Conservation (phyloP, 2,113 vertebrate species). For the Prolemur simus region DNA sequence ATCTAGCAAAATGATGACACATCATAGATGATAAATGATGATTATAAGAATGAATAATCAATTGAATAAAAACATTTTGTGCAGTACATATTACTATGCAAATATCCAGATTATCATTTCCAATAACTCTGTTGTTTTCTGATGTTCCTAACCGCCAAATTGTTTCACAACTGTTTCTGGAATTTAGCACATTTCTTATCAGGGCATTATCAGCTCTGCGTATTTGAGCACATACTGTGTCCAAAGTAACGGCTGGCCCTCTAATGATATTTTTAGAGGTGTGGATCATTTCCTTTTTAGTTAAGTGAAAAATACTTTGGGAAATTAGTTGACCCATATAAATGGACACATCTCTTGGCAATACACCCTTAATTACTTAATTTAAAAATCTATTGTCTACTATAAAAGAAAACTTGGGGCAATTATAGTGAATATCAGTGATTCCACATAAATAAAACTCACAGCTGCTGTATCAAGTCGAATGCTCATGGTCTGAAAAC, state of each 20-base stretch:
- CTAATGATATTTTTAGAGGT: not conserved
- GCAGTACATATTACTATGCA: not conserved
- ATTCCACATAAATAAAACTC: not conserved
- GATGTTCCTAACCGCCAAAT: not conserved
- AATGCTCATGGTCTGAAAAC: not conserved
- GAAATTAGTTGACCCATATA: conserved; percentile 30
- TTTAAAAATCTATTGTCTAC: conserved; percentile 57
- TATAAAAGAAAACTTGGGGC: conserved; percentile 1
- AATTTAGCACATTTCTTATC: conserved; percentile 31
- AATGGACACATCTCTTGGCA: not conserved
- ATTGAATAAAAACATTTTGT: conserved; percentile 2
- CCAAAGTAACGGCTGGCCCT: not conserved
- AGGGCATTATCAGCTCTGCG: not conserved
- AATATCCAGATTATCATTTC: conserved; percentile 22
- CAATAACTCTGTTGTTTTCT: not conserved
- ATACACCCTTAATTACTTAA: not conserved
- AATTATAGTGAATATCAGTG: not conserved
- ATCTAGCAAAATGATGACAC: not conserved
- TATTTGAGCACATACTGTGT: not conserved
- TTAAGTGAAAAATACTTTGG: conserved; percentile 37
- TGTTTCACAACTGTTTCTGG: conserved; percentile 35
- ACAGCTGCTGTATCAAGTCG: not conserved
- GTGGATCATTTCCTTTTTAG: conserved; percentile 34
- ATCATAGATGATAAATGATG: not conserved
- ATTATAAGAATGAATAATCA: not conserved